Conservation (phyloP, 2,113 vertebrate species). For the Xenopus borealis region DNA sequence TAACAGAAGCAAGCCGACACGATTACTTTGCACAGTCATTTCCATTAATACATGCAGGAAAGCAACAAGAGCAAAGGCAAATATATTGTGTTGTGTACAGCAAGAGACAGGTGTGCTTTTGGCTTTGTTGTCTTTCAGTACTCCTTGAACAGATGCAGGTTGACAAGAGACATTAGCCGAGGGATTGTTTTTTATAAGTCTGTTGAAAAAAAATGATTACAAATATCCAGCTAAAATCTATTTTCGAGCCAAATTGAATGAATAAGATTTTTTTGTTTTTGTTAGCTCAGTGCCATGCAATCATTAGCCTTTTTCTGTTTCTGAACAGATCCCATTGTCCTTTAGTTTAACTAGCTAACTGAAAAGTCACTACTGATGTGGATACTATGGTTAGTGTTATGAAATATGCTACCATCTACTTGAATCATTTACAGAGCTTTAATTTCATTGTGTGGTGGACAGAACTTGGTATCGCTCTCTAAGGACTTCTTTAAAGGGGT, state of each 20-base stretch:
- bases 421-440: too few relatives aligned
- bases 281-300: constrained; percentile 41
- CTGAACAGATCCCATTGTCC: neutral
- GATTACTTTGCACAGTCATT: constrained; percentile 25
- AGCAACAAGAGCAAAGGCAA: constrained; percentile 42
- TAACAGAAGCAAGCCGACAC: constrained; percentile 12
- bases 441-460: too few relatives aligned
- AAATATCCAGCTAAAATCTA: constrained; percentile 51
- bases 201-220: constrained; percentile 45
- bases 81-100: constrained; percentile 37
- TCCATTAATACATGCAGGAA: constrained; percentile 32
- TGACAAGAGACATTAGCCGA: constrained; percentile 52
- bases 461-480: too few relatives aligned
- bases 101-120: constrained; percentile 34
- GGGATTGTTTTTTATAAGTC: constrained; percentile 44
- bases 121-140: constrained; percentile 49
- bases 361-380: too few relatives aligned
- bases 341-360: neutral
- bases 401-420: too few relatives aligned
- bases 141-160: constrained; percentile 51
- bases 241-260: too few relatives aligned
- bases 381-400: too few relatives aligned
- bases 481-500: too few relatives aligned
- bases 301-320: neutral
- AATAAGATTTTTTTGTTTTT: constrained; percentile 43